Evolutionary conservation across 2,888 invertebrate genomes (phyloP), one percentile per base, ranked within the genome.

Genomic region (Nomada lathburiana): DNA sequence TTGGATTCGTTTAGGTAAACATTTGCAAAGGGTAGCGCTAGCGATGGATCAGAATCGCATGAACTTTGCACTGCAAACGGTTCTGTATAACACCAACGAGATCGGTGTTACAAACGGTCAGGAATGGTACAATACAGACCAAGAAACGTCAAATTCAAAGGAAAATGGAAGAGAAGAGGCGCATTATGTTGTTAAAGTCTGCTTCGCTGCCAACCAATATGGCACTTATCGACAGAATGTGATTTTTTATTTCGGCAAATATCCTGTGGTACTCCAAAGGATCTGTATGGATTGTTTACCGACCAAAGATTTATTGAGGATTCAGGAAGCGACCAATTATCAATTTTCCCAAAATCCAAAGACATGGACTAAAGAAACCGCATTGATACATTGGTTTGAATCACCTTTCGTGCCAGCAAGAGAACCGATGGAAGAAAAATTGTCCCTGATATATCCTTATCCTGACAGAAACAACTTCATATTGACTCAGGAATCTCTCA

Each of bases 171-270:
- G 0, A 10, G 36, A n/a, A 0, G 26, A 72, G 44, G 23, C 23
- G 16, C 73, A 47, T 2, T 88, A 88, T n/a, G 42, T 18, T 9
- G 59, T 86, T 1, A 78, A 42, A 50, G 23, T 87, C 36, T 23
- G n/a, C 7, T 88, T 86, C 16, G n/a, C 18, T 16, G 69, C 72
- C 7, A 52, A 67, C 4, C 69, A 69, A 76, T 97, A 96, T 91
- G 97, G 96, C 36, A 97, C 97, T 3, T 97, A 97, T 92, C 95
- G 97, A 2, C 97, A 98, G 93, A 96, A 96, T 1, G 95, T 97
- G 2, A 96, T 97, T 4, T 97, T 97, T 92, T 97, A 97, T 93
- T 96, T 97, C 90, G 96, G 96, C 1, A 92, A 93, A 70, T 95
- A 96, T 90, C 96, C 96, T 0, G 94, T 96, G 29, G 91, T 96